phyloP scores from a whole-genome alignment of 2,888 invertebrate species.

The Sminthurinus aureus region DNA sequence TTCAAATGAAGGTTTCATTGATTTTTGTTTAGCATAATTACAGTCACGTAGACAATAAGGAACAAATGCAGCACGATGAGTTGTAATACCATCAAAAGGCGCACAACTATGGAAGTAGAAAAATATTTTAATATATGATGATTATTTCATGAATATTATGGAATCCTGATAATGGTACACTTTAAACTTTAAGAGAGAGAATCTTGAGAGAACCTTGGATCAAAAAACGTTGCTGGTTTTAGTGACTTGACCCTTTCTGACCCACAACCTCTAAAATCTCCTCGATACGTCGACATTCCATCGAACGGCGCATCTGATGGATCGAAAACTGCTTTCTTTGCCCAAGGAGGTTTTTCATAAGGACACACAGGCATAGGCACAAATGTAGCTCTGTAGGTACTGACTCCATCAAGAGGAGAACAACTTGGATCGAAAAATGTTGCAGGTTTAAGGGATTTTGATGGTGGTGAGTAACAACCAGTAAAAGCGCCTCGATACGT shows the following conservation, averaged over 20 bases:
- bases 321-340: conserved; percentile 31
- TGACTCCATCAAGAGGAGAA: conserved; percentile 45
- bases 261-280: conserved; percentile 34
- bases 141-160: too few relatives aligned
- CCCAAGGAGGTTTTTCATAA: conserved; percentile 31
- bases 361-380: conserved; percentile 29
- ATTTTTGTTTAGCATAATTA: conserved; percentile 31
- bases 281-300: conserved; percentile 43
- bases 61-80: conserved; percentile 47
- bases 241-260: conserved; percentile 27
- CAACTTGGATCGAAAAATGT: conserved; percentile 29
- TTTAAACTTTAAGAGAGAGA: conserved; percentile 1
- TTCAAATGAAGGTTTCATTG: conserved; percentile 25
- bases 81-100: conserved; percentile 46
- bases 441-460: conserved; percentile 42
- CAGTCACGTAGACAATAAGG: conserved; percentile 41
- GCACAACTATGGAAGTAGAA: conserved; percentile 19
- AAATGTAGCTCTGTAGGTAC: conserved; percentile 42
- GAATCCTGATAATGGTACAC: too few relatives aligned
- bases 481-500: conserved; percentile 46
- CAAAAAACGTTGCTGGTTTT: conserved; percentile 43
- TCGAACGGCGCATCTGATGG: conserved; percentile 45
- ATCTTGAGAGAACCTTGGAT: conserved; percentile 22
- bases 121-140: not conserved
- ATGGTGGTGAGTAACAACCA: conserved; percentile 43